Evolutionary conservation across 2,797 vertebrate genomes (phyloP).

Genomic region (Rhynchonycteris naso): DNA sequence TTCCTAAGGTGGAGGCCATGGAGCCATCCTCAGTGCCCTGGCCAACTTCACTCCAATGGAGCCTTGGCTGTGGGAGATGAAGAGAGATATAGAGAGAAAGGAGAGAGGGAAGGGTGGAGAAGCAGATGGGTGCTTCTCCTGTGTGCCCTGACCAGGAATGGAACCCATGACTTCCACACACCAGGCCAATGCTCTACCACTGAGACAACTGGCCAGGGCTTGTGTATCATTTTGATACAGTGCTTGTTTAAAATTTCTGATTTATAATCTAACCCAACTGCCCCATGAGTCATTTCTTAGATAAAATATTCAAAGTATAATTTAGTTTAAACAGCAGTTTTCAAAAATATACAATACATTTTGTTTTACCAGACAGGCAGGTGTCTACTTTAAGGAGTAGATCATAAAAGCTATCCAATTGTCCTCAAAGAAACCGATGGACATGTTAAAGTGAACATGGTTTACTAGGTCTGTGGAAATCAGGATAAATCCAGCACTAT

Average conservation of each 20-base stretch:
- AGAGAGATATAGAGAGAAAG: too few species aligned
- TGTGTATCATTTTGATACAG: not conserved
- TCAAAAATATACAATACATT: not conserved
- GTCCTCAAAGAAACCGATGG: not conserved
- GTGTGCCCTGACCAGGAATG: too few species aligned
- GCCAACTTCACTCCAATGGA: too few species aligned
- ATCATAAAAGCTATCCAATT: not conserved
- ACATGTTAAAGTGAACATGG: not conserved
- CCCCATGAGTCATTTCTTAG: not conserved
- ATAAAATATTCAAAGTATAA: not conserved
- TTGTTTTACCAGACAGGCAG: not conserved
- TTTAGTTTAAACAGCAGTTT: not conserved
- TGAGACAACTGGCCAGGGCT: too few species aligned
- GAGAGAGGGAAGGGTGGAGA: too few species aligned
- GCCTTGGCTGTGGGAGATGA: too few species aligned
- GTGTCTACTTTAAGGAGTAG: not conserved
- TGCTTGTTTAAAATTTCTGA: not conserved
- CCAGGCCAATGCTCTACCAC: too few species aligned
- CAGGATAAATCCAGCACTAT: not conserved
- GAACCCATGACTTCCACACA: too few species aligned
- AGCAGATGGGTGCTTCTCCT: too few species aligned
- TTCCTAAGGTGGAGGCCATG: too few species aligned
- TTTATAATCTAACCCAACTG: not conserved
- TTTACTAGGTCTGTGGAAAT: slow-evolving; percentile 1
- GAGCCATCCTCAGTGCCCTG: too few species aligned